phyloP scores from a whole-genome alignment of 1,140 invertebrate genomes.

The Rhopalosiphum padi region DNA sequence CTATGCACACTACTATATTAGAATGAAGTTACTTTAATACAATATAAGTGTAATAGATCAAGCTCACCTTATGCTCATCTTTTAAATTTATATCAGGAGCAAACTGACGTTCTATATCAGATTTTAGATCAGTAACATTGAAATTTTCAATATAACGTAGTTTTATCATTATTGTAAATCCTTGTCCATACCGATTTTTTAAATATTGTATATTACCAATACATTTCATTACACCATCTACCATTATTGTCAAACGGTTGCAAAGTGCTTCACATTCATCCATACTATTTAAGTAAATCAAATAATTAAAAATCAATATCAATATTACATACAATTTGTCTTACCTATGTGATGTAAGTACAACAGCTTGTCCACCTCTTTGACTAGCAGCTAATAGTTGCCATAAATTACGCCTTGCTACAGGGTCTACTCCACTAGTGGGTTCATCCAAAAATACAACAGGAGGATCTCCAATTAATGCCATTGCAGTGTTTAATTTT shows the following conservation, averaged over 20 bases:
- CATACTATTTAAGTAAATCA: slow-evolving; percentile 58
- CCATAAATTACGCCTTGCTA: slow-evolving; percentile 79
- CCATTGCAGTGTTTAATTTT: slow-evolving; percentile 92
- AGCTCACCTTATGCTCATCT: slow-evolving; percentile 60
- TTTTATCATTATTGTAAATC: slow-evolving; percentile 66
- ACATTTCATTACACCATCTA: slow-evolving; percentile 73
- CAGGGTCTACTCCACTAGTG: slow-evolving; percentile 81
- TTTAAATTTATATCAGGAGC: slow-evolving; percentile 56
- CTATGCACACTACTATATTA: background rate
- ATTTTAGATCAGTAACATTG: slow-evolving; percentile 54
- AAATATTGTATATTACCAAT: slow-evolving; percentile 65
- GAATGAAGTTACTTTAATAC: background rate
- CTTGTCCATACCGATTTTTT: slow-evolving; percentile 65
- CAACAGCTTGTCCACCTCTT: slow-evolving; percentile 62
- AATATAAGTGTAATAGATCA: background rate
- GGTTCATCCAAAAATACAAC: slow-evolving; percentile 89
- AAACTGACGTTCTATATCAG: slow-evolving; percentile 50
- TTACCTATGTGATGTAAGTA: slow-evolving; percentile 66
- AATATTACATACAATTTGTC: background rate
- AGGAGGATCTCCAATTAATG: slow-evolving; percentile 88
- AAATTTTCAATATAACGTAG: slow-evolving; percentile 11
- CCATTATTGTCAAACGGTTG: slow-evolving; percentile 86
- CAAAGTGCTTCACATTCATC: slow-evolving; percentile 82
- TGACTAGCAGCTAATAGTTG: slow-evolving; percentile 72
- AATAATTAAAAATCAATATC: slow-evolving; percentile 14